Evolutionary conservation across 2,113 vertebrate genomes (phyloP).

Genomic region (Copsychus sechellarum): DNA sequence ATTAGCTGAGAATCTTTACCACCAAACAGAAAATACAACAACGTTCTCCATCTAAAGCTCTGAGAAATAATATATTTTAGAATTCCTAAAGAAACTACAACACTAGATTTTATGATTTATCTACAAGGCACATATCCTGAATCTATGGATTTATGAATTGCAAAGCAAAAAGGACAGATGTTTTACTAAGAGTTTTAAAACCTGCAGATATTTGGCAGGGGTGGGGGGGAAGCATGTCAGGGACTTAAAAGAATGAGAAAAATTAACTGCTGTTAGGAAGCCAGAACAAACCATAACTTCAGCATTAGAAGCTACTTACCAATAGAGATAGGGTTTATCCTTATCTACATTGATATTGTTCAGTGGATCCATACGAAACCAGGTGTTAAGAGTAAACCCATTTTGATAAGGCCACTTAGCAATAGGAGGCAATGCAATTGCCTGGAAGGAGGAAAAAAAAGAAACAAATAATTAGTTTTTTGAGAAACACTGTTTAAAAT

Average conservation of each 20-base stretch:
- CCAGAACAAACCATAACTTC: not conserved
- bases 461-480: not conserved
- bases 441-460: conserved; percentile 63
- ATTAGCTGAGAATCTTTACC: not conserved
- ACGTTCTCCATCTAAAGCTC: not conserved
- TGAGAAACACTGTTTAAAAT: not conserved
- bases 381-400: conserved; percentile 96
- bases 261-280: not conserved
- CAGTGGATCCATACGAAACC: conserved; percentile 98
- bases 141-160: not conserved
- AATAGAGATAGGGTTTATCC: conserved; percentile 98
- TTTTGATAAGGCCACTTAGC: conserved; percentile 99
- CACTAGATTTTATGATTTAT: not conserved
- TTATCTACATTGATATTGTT: conserved; percentile 97
- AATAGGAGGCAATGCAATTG: conserved; percentile 97
- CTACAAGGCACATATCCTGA: not conserved
- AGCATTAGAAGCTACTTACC: conserved; percentile 76
- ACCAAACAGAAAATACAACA: not conserved
- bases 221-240: fast-evolving
- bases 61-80: not conserved
- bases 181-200: not conserved
- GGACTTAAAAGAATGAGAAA: not conserved
- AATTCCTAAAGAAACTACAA: not conserved
- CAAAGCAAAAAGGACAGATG: not conserved
- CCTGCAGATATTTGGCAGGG: not conserved